These are phyloP conservation scores for Eulemur macaco DNA, from an alignment of 2,113 vertebrate species.

Conservation along the genomic window DNA sequence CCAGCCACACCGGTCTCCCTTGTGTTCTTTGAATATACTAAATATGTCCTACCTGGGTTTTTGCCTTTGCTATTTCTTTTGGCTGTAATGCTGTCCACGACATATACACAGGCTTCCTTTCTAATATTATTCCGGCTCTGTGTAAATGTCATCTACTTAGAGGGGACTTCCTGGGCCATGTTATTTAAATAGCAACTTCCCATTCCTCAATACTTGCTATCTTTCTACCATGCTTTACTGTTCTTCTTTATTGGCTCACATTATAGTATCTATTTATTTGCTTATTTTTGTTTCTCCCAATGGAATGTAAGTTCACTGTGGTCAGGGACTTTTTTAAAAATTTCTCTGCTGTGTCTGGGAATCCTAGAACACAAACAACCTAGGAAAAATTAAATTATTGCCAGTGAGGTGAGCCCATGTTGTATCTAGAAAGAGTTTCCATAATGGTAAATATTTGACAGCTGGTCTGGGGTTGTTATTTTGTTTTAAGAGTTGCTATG, in stretches of 20 bases:
- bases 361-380: neutral
- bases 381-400: slow-evolving; percentile 85
- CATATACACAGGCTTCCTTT: neutral
- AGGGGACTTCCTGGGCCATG: neutral
- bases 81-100: neutral
- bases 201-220: neutral
- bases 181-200: neutral
- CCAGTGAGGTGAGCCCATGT: slow-evolving; percentile 82
- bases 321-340: neutral
- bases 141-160: neutral
- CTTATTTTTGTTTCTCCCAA: neutral
- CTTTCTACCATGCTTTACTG: neutral
- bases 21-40: neutral
- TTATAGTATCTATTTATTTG: neutral
- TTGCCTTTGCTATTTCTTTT: neutral
- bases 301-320: neutral
- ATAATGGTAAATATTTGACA: slow-evolving; percentile 89
- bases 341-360: neutral
- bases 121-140: neutral
- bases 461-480: slow-evolving; percentile 89
- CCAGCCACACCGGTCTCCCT: neutral
- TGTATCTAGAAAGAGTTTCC: slow-evolving; percentile 81
- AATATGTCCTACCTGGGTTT: neutral
- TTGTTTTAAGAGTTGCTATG: slow-evolving; percentile 88
- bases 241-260: neutral